Percentiles rank a stretch among this genome's conserved stretches.
phyloP scores from a whole-genome alignment of 2,888 invertebrate genomes.

The Eutolmus rufibarbis region DNA sequence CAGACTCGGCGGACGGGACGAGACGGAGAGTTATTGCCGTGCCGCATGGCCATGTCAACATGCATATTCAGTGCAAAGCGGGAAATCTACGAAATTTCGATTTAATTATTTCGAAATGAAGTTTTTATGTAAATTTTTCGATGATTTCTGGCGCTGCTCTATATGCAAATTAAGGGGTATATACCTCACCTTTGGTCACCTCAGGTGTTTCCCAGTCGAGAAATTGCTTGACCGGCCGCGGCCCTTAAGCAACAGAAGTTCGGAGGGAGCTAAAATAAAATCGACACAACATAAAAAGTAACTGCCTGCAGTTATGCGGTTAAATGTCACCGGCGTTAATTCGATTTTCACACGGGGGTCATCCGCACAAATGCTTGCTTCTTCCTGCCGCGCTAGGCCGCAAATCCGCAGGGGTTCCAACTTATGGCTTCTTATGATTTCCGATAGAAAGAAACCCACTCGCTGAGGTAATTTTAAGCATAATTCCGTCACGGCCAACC shows the following conservation, averaged over 20 bases:
- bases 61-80: constrained; percentile 25
- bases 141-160: constrained; percentile 27
- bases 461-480: constrained; percentile 1
- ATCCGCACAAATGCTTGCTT: background rate
- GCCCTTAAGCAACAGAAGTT: background rate
- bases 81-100: constrained; percentile 8
- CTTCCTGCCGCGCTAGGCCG: constrained; percentile 1
- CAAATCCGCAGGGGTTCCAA: constrained; percentile 7
- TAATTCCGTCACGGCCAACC: background rate
- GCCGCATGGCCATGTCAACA: constrained; percentile 34
- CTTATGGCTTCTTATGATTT: constrained; percentile 25
- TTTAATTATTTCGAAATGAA: constrained; percentile 39
- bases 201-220: constrained; percentile 21
- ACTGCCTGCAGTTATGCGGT: background rate
- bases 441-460: background rate
- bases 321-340: constrained; percentile 23
- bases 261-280: background rate
- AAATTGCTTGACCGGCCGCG: background rate
- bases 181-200: background rate
- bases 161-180: constrained; percentile 4
- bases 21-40: constrained; percentile 15
- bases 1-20: background rate
- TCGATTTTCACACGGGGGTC: constrained; percentile 29
- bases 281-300: background rate
- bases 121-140: constrained; percentile 32